Base-by-base conservation (phyloP, 2,113 vertebrate genomes). In the Tursiops truncatus region DNA sequence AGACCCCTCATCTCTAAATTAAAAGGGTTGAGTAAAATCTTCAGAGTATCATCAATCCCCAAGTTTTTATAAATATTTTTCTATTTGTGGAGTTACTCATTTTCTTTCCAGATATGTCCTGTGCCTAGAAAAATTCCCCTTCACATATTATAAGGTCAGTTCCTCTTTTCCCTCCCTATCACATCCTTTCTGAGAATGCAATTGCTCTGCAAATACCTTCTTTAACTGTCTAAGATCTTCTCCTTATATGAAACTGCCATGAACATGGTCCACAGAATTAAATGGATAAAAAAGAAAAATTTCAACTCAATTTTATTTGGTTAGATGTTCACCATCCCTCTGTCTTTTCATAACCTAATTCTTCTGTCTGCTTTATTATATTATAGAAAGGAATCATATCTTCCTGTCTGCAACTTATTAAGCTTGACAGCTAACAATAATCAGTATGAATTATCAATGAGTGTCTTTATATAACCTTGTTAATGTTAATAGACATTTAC, bases 341-440 rank as follows among this genome's bases (percentile, higher is more conserved):
- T 97, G 94, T 98, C 97, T 97, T 97, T 96, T 96, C 81, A 81
- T 97, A 97, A 98, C 95, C 44, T 96, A 97, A 97, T 98, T 98
- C 77, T 96, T 94, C 74, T 95, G 91, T 96, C 96, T 98, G 84
- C 90, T 95, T 96, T 97, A 97, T 97, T 97, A 91, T 83, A 97
- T 97, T 97, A 98, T 36, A 86, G 21, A 85, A 96, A 97, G n/a
- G 25, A 97, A 97, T 91, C 38, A 58, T 88, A 91, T 94, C 89
- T 82, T 97, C 92, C 76, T 96, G 93, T 94, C 97, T 97, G 80
- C 84, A 97, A 86, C 58, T 95, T 97, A 96, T 92, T 96, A 96
- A 44, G 56, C 50, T 83, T 97, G 89, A 89, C 93, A 93, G 85
- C 68, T 96, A 96, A 87, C 47, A 94, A 91, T 53, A 97, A 97